A percentile compares a stretch with the other conserved stretches of the same genome.
Evolutionary conservation across 2,888 invertebrate species (phyloP).

Genomic region (Microchrysa polita): DNA sequence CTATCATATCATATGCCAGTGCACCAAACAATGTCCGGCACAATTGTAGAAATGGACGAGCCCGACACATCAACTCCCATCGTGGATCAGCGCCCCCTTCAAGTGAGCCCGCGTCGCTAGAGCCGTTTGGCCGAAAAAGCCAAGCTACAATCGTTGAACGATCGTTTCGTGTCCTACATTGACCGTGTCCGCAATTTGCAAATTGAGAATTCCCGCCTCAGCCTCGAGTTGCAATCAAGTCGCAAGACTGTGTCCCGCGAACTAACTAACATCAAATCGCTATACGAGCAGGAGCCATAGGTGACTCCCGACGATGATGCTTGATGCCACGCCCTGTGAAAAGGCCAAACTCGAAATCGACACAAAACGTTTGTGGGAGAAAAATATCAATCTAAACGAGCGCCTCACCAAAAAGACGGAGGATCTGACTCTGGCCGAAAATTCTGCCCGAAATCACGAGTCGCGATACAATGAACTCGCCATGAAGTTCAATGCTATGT

Average conservation of each 20-base stretch:
- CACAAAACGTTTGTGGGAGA: conserved; percentile 84
- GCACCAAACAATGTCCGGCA: too few relatives aligned
- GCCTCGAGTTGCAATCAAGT: conserved; percentile 82
- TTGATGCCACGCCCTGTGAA: conserved; percentile 93
- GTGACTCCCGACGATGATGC: conserved; percentile 82
- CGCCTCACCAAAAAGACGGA: conserved; percentile 63
- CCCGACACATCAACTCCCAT: conserved; percentile 54
- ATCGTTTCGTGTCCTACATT: conserved; percentile 95
- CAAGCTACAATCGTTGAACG: conserved; percentile 92
- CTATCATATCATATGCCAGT: too few relatives aligned
- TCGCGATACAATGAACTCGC: conserved; percentile 72
- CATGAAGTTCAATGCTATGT: conserved; percentile 79
- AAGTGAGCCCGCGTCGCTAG: conserved; percentile 84
- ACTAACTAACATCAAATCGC: conserved; percentile 86
- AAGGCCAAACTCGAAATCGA: conserved; percentile 95
- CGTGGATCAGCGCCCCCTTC: too few relatives aligned
- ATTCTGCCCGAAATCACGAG: conserved; percentile 69
- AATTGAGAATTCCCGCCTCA: conserved; percentile 86
- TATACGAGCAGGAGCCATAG: conserved; percentile 91
- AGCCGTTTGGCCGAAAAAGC: conserved; percentile 94
- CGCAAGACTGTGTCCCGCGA: conserved; percentile 90
- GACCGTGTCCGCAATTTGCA: conserved; percentile 94
- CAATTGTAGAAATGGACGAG: too few relatives aligned
- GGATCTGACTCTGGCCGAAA: conserved; percentile 61
- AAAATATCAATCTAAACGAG: conserved; percentile 81